Base-by-base conservation (phyloP, 2,113 vertebrate species). In the Thryonomys swinderianus region DNA sequence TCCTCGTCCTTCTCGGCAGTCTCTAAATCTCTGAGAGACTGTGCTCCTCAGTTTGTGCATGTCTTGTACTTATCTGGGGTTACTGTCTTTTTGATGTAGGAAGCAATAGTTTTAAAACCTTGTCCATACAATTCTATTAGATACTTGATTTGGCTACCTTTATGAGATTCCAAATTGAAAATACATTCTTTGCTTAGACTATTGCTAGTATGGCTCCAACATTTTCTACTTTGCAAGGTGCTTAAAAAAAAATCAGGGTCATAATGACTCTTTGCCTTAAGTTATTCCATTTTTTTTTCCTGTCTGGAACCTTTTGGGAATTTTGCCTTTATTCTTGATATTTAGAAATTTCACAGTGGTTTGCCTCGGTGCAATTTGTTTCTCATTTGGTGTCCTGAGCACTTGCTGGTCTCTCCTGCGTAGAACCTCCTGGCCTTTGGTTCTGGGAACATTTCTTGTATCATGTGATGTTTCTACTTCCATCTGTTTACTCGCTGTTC, bases 341-440 rank as follows among this genome's bases (percentile, higher is more conserved):
- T 94, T 92, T 53, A 90, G 61, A 92, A 85, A 89, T 90, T 88
- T 96, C 73, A 91, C 57, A 91, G 80, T 69, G 85, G 86, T 92
- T 96, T 95, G 51, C 42, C n/a, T 82, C 85, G 71, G 66, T 81
- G 69, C 96, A 83, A 57, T 82, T 96, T 92, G 91, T 69, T 96
- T 97, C 90, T 94, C 64, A 74, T 80, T 92, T 94, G 74, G 48
- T 91, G 73, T 93, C 37, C 92, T 87, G 40, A 94, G 79, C 21
- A 69, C 37, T 74, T 76, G 48, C 78, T 85, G 48, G 84, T 37
- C 55, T n/a, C 88, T 93, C 93, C 59, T 53, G 3, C 51, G 94
- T 88, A 69, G 95, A 97, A 96, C 88, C 27, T 37, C 32, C 45
- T 53, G 55, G 88, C 67, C 74, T 96, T 96, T 88, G 32, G 67